Base-by-base conservation (phyloP, 1,140 invertebrate genomes). In the Hetaerina americana region DNA sequence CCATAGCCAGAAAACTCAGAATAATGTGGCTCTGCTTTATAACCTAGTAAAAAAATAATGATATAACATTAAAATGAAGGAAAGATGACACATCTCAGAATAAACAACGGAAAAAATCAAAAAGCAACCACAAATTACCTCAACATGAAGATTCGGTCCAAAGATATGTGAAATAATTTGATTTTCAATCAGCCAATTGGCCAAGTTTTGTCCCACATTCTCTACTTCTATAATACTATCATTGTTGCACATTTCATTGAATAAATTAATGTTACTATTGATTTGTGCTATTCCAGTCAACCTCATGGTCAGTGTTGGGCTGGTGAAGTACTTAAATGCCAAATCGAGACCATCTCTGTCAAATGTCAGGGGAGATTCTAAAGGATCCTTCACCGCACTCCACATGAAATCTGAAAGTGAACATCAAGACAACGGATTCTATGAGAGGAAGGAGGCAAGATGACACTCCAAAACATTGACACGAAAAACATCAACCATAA, bases 21-120 rank as follows among this genome's bases (percentile, higher is more conserved):
- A 97, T 90, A 74, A 96, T 90, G 79, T 96, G 95, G 75, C 94
- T 95, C 77, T 96, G 94, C 80, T 97, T 97, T 28, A 97, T 93
- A 18, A 94, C 90, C 88, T 91, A n/a, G n/a, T n/a, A 76, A 69
- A 78, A 77, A 74, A 73, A 26, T 26, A 68, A 68, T 68, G n/a
- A n/a, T 12, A 66, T 25, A 66, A 5, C 26, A 12, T 57, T 57
- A 57, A 12, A n/a, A n/a, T n/a, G n/a, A 57, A 57, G 22, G 22
- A 12, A 12, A 22, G 49, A 3, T 68, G 67, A 26, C 25, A 71
- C 66, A 67, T 15, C 31, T 66, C 24, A 5, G 10, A 66, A 22
- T 27, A 27, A n/a, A 27, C 22, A 27, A 3, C 1, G 70, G 22
- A 12, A 40, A 73, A 71, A 24, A 66, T 5, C 5, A 2, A 6